A percentile compares a stretch with the other conserved stretches of the same genome.
phyloP scores from a whole-genome alignment of 2,113 vertebrate genomes.

The Puma concolor region DNA sequence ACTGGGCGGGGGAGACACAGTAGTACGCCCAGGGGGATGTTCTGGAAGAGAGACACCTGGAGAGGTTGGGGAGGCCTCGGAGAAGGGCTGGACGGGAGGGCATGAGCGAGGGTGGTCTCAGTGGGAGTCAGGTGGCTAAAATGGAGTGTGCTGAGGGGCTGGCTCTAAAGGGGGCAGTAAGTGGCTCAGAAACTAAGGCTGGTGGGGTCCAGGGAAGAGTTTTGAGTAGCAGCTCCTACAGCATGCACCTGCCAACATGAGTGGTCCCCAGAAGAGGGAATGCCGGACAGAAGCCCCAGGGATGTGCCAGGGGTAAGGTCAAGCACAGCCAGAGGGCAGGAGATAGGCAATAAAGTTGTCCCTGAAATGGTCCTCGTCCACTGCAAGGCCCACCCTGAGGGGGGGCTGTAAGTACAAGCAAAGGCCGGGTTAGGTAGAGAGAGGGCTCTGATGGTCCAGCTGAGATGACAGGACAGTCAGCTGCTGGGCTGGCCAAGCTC shows the following conservation, averaged over 20 bases:
- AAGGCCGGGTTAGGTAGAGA: background rate
- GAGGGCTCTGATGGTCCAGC: background rate
- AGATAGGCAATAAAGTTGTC: background rate
- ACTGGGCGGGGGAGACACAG: background rate
- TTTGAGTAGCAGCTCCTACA: background rate
- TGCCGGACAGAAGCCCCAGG: fast-evolving
- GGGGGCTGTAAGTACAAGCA: background rate
- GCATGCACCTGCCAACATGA: background rate
- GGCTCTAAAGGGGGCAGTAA: too few relatives aligned
- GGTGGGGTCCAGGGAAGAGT: fast-evolving
- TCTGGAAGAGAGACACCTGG: background rate
- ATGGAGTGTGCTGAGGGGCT: too few relatives aligned
- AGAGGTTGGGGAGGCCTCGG: background rate
- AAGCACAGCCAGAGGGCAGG: background rate
- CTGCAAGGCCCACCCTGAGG: background rate
- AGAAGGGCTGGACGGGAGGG: background rate
- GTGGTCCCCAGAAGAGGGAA: fast-evolving
- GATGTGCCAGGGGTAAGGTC: background rate
- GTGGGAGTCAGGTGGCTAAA: too few relatives aligned
- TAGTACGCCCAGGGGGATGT: background rate
- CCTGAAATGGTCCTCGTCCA: background rate
- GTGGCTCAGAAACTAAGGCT: background rate
- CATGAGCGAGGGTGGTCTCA: background rate
- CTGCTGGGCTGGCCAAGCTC: background rate
- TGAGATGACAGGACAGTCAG: background rate